These are phyloP conservation scores for Mesoligia furuncula DNA, from an alignment of 2,888 invertebrate species.

Conservation along the genomic window DNA sequence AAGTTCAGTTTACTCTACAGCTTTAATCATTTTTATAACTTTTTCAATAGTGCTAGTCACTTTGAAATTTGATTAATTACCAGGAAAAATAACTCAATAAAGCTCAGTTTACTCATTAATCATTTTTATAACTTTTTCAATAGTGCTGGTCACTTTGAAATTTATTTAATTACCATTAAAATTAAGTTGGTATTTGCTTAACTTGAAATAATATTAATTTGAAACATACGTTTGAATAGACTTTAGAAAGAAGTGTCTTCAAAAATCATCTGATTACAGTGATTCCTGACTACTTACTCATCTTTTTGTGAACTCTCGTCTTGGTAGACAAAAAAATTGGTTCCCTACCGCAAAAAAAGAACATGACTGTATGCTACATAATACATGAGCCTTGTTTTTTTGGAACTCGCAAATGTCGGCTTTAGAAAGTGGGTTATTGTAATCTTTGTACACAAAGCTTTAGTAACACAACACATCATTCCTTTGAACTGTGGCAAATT, in stretches of 20 bases:
- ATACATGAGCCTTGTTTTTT: constrained; percentile 23
- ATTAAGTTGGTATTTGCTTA: no score
- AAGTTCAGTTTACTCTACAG: no score
- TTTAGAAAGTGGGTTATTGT: constrained; percentile 57
- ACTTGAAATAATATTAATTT: no score
- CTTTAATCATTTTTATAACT: no score
- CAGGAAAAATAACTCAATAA: no score
- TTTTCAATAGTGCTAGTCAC: no score
- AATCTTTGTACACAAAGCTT: constrained; percentile 33
- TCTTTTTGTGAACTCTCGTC: constrained; percentile 1
- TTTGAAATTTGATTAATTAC: no score
- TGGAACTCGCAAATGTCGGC: constrained; percentile 39
- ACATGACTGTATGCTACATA: constrained; percentile 10
- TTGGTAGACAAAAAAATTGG: constrained; percentile 15
- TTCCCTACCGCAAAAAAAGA: constrained; percentile 24
- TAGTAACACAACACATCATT: constrained; percentile 40
- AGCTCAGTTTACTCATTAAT: no score
- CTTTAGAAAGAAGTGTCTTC: neutral
- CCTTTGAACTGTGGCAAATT: constrained; percentile 21
- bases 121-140: no score
- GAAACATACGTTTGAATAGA: no score
- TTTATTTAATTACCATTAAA: no score
- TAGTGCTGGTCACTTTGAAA: no score
- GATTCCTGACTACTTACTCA: neutral
- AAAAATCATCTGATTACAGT: neutral